Conservation (phyloP, 2,888 invertebrate genomes). For the Hyles lineata region DNA sequence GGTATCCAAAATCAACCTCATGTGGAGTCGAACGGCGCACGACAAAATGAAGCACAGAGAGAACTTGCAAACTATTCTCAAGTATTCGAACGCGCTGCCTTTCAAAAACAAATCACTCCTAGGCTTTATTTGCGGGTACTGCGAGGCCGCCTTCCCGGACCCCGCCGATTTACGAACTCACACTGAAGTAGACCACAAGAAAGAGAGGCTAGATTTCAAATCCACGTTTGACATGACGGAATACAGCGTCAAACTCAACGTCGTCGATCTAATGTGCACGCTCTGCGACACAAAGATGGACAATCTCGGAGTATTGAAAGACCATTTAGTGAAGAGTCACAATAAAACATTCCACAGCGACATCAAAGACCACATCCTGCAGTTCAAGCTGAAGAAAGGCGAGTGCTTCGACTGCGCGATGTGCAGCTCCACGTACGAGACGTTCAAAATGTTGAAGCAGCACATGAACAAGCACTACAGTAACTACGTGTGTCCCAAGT, state of each 20-base stretch:
- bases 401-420: constrained; percentile 68
- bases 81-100: constrained; percentile 67
- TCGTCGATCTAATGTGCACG: constrained; percentile 56
- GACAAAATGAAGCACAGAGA: constrained; percentile 66
- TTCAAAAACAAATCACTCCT: constrained; percentile 68
- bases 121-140: constrained; percentile 70
- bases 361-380: constrained; percentile 70
- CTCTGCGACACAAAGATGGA: constrained; percentile 57
- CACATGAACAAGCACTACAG: constrained; percentile 76
- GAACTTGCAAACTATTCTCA: constrained; percentile 63
- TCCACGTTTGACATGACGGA: constrained; percentile 60
- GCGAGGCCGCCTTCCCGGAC: constrained; percentile 62
- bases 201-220: constrained; percentile 60
- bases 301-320: constrained; percentile 54
- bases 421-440: constrained; percentile 71
- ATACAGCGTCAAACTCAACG: constrained; percentile 65
- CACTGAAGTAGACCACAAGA: constrained; percentile 55
- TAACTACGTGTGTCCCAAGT: constrained; percentile 66
- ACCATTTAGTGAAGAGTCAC: constrained; percentile 63
- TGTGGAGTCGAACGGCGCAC: constrained; percentile 48
- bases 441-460: constrained; percentile 76
- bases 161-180: constrained; percentile 60
- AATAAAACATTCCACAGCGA: constrained; percentile 58
- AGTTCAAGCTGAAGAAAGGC: constrained; percentile 71
- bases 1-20: constrained; percentile 47